Evolutionary conservation across 2,113 vertebrate genomes (phyloP).

Genomic region (Osmerus eperlanus): DNA sequence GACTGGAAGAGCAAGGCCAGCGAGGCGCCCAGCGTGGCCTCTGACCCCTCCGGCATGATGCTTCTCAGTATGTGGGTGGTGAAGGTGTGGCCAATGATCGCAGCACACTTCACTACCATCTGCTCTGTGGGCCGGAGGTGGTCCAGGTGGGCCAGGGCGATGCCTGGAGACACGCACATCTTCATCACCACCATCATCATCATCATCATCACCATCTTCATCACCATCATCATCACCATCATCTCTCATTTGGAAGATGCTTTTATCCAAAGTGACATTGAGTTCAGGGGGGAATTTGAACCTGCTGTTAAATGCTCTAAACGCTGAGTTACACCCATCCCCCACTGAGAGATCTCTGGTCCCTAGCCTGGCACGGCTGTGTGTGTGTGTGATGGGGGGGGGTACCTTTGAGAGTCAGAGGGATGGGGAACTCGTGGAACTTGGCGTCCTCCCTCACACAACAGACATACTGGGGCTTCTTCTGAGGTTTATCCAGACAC

Average conservation of each 20-base stretch:
- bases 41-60: constrained; percentile 5
- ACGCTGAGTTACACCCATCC: too few relatives aligned
- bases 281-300: too few relatives aligned
- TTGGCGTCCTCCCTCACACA: constrained; percentile 24
- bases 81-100: constrained; percentile 19
- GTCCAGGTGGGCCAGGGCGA: constrained; percentile 24
- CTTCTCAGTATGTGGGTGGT: constrained; percentile 10
- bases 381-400: not conserved
- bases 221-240: too few relatives aligned
- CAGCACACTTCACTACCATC: constrained; percentile 27
- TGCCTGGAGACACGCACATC: constrained; percentile 12
- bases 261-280: not conserved
- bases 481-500: not conserved
- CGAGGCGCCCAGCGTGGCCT: constrained; percentile 4
- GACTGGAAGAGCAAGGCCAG: constrained; percentile 17
- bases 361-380: too few relatives aligned
- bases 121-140: constrained; percentile 17
- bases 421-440: constrained; percentile 29
- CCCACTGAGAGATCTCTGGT: too few relatives aligned
- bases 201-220: not conserved
- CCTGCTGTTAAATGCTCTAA: too few relatives aligned
- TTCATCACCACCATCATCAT: too few relatives aligned
- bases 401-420: constrained; percentile 33
- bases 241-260: not conserved
- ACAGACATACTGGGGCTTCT: constrained; percentile 4